Percentiles rank a stretch among this genome's conserved stretches.
Conservation (phyloP, 2,113 vertebrate genomes). For the Stomatorhinus ivindoensis region DNA sequence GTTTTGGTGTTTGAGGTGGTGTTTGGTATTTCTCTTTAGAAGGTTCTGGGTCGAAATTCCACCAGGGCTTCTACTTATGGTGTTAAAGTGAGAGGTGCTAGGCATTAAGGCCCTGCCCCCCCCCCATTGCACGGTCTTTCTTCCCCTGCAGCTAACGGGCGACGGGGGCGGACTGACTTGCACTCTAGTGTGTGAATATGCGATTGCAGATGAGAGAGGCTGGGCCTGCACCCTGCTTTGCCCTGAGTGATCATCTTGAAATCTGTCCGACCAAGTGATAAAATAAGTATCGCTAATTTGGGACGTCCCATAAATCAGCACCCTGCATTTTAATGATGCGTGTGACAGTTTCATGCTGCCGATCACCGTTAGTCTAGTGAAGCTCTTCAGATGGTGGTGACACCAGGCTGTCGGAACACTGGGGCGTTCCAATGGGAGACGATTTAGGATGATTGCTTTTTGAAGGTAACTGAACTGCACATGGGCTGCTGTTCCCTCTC, state of each 20-base stretch:
- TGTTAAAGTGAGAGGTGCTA: not conserved
- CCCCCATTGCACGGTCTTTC: not conserved
- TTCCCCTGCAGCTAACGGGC: not conserved
- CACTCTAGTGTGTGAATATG: not conserved
- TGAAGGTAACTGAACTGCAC: not conserved
- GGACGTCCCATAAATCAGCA: not conserved
- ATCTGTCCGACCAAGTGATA: not conserved
- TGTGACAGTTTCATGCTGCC: not conserved
- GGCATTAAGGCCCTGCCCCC: not conserved
- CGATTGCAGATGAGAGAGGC: not conserved
- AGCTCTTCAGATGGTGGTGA: not conserved
- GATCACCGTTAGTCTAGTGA: not conserved
- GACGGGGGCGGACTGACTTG: not conserved
- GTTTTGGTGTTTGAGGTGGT: not conserved
- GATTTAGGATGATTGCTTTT: not conserved
- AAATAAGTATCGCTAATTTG: conserved; percentile 2
- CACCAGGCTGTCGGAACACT: not conserved
- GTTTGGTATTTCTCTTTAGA: not conserved
- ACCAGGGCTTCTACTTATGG: not conserved
- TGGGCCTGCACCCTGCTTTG: not conserved
- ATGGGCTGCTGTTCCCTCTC: not conserved
- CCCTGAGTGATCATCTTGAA: not conserved
- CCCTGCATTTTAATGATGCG: not conserved
- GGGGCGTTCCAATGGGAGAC: not conserved
- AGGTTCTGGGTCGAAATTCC: not conserved